phyloP scores from a whole-genome alignment of 2,797 vertebrate species.

The Melopsittacus undulatus region DNA sequence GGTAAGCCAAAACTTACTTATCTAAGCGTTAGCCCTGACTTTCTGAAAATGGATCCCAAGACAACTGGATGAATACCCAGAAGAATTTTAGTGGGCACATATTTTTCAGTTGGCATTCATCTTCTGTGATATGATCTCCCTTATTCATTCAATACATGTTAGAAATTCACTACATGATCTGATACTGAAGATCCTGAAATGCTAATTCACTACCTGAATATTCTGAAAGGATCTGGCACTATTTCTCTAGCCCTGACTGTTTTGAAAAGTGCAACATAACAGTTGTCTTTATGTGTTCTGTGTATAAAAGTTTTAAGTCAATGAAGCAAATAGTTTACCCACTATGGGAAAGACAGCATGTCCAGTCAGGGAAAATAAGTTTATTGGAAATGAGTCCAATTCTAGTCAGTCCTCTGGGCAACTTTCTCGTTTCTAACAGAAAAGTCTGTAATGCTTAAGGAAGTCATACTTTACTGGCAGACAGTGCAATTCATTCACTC shows the following conservation, averaged over 20 bases:
- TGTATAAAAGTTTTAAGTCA: background rate
- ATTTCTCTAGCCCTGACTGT: background rate
- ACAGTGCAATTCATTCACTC: background rate
- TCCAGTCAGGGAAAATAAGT: background rate
- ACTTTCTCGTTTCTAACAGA: background rate
- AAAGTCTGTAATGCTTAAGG: background rate
- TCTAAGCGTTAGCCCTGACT: background rate
- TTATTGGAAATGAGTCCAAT: background rate
- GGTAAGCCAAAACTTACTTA: constrained; percentile 1
- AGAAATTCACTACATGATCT: constrained; percentile 37
- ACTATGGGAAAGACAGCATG: background rate
- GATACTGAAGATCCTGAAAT: background rate
- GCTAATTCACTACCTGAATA: background rate
- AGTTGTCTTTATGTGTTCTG: background rate
- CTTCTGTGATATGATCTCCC: constrained; percentile 27
- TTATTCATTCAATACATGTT: constrained; percentile 5
- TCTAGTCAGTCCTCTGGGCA: background rate
- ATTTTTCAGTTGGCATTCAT: constrained; percentile 12
- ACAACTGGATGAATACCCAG: constrained; percentile 5
- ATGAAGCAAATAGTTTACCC: background rate
- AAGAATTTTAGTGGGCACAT: constrained; percentile 43
- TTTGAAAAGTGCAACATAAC: background rate
- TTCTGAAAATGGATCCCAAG: constrained; percentile 40
- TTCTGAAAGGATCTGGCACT: background rate
- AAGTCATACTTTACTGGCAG: background rate